Percentiles rank a stretch among this genome's conserved stretches.
These are phyloP conservation scores for Drosophila kepulauana DNA, from an alignment of 1,140 invertebrate genomes.

Conservation along the genomic window DNA sequence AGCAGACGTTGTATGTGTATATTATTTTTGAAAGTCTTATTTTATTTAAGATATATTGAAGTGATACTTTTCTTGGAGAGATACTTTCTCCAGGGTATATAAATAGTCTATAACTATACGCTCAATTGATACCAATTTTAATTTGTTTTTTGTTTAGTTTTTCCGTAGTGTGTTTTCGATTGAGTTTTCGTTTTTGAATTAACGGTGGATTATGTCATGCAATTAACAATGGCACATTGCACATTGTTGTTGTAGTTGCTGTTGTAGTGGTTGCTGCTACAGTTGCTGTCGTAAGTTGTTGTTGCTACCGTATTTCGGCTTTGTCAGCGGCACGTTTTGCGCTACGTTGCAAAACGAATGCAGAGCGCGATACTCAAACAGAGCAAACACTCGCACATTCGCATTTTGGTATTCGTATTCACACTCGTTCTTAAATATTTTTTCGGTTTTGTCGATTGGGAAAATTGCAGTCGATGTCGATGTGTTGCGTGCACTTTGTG, in stretches of 20 bases:
- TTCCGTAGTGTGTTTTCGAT: constrained; percentile 53
- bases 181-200: constrained; percentile 79
- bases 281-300: constrained; percentile 38
- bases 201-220: constrained; percentile 79
- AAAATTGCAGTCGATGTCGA: constrained; percentile 44
- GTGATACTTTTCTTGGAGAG: neutral
- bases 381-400: constrained; percentile 1
- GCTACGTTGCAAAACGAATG: constrained; percentile 39
- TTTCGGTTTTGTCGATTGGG: constrained; percentile 29
- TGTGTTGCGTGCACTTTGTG: constrained; percentile 76
- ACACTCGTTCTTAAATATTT: constrained; percentile 40
- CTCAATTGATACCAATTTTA: constrained; percentile 18
- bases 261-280: constrained; percentile 29
- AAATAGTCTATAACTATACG: neutral
- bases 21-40: too few relatives aligned
- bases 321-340: constrained; percentile 63
- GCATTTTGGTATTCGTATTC: constrained; percentile 23
- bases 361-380: neutral
- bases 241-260: constrained; percentile 41
- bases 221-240: constrained; percentile 80
- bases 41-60: too few relatives aligned
- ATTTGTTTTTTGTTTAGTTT: constrained; percentile 25
- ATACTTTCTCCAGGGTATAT: constrained; percentile 14
- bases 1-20: too few relatives aligned
- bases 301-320: constrained; percentile 65